Evolutionary conservation across 2,113 vertebrate species (phyloP).

Genomic region (Mohoua ochrocephala): DNA sequence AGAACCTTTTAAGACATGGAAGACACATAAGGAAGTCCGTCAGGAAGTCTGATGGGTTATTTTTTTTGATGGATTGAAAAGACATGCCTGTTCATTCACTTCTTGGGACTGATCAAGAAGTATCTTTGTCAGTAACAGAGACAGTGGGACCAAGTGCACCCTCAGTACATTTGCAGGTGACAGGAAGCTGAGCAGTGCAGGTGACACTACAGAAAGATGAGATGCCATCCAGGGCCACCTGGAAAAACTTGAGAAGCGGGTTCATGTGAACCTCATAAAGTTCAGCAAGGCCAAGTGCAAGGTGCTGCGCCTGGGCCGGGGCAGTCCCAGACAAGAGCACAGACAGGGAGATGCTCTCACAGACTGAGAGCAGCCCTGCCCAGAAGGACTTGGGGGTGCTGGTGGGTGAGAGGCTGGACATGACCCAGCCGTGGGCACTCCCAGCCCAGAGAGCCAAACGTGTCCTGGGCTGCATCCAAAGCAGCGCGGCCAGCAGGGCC

Average conservation of each 20-base stretch:
- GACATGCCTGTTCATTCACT: accelerated
- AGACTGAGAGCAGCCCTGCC: neutral
- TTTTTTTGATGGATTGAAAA: neutral
- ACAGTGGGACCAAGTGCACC: accelerated
- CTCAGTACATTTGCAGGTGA: neutral
- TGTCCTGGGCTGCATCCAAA: neutral
- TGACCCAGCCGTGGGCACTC: neutral
- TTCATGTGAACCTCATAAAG: neutral
- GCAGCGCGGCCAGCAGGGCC: neutral
- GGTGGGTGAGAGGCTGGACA: neutral
- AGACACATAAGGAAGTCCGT: neutral
- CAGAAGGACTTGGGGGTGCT: neutral
- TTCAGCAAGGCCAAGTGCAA: neutral
- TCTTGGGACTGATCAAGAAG: neutral
- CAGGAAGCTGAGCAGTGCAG: neutral
- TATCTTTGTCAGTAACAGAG: neutral
- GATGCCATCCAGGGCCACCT: neutral
- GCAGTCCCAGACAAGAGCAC: neutral
- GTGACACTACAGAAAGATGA: neutral
- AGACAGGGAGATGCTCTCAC: neutral
- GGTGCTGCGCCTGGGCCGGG: neutral
- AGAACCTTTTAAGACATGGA: neutral
- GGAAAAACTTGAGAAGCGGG: accelerated
- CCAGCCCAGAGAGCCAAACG: neutral
- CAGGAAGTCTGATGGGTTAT: neutral